Conservation (phyloP, 2,888 invertebrate species). For the Lampropteryx suffumata region DNA sequence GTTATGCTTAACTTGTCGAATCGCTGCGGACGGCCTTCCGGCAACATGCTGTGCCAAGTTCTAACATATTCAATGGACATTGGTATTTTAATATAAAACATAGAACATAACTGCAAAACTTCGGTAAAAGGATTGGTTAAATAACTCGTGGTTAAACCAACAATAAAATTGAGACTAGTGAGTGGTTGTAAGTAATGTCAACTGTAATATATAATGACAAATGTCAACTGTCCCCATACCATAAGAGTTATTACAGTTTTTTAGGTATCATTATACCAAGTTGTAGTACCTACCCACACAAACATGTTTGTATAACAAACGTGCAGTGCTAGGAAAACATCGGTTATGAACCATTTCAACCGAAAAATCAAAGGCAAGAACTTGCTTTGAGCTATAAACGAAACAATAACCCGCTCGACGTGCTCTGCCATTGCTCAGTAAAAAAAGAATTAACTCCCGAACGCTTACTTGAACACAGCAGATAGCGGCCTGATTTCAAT, state of each 20-base stretch:
- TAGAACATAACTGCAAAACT: too few species aligned
- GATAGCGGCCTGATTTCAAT: slow-evolving; percentile 31
- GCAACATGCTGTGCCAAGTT: slow-evolving; percentile 12
- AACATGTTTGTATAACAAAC: too few species aligned
- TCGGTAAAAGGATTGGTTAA: too few species aligned
- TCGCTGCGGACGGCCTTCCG: slow-evolving; percentile 17
- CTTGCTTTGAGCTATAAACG: neutral
- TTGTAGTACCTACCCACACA: too few species aligned
- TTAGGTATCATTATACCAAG: too few species aligned
- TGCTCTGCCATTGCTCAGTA: neutral
- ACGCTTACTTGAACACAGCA: slow-evolving; percentile 2
- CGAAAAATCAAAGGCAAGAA: slow-evolving; percentile 12
- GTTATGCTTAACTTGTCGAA: slow-evolving; percentile 34
- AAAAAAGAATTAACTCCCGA: slow-evolving; percentile 7
- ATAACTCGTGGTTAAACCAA: too few species aligned
- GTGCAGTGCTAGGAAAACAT: neutral
- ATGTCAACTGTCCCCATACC: too few species aligned
- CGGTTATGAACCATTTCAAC: slow-evolving; percentile 3
- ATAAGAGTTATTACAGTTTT: too few species aligned
- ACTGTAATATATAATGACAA: too few species aligned
- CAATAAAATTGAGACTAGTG: too few species aligned
- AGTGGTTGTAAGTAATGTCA: too few species aligned
- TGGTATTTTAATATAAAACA: slow-evolving; percentile 3
- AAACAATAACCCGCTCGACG: too few species aligned
- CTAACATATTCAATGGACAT: slow-evolving; percentile 11